Percentiles rank a stretch among this genome's conserved stretches.
These are phyloP conservation scores for Cephus pulcher DNA, from an alignment of 2,888 invertebrate genomes.

Conservation along the genomic window DNA sequence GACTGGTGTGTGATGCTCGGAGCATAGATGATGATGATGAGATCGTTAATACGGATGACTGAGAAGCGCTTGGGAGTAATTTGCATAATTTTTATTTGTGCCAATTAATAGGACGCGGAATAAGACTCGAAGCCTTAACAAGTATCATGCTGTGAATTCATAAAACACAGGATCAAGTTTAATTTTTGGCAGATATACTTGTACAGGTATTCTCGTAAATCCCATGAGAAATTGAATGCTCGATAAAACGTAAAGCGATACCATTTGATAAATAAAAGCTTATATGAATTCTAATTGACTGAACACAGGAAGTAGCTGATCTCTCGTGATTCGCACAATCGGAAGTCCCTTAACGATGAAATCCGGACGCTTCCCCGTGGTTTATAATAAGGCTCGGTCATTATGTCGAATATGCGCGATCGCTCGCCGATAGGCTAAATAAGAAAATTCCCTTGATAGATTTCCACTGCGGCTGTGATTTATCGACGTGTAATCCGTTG, in stretches of 20 bases:
- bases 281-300: not conserved
- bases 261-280: not conserved
- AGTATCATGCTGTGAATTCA: no score
- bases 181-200: no score
- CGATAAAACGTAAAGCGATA: not conserved
- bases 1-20: not conserved
- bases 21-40: not conserved
- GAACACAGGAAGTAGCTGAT: not conserved
- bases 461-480: conserved; percentile 51
- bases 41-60: not conserved
- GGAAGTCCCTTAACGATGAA: not conserved
- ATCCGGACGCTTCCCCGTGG: not conserved
- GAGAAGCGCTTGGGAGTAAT: not conserved
- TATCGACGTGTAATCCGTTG: conserved; percentile 49
- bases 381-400: not conserved
- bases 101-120: no score
- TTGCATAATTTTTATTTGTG: not conserved
- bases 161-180: no score
- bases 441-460: conserved; percentile 47
- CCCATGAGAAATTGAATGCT: not conserved
- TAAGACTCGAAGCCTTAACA: no score
- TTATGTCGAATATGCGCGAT: not conserved
- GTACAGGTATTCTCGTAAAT: no score
- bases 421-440: not conserved
- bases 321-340: not conserved